A percentile compares a stretch with the other conserved stretches of the same genome.
These are phyloP conservation scores for Drosophila fuyamai DNA, from an alignment of 1,140 invertebrate genomes.

Conservation along the genomic window DNA sequence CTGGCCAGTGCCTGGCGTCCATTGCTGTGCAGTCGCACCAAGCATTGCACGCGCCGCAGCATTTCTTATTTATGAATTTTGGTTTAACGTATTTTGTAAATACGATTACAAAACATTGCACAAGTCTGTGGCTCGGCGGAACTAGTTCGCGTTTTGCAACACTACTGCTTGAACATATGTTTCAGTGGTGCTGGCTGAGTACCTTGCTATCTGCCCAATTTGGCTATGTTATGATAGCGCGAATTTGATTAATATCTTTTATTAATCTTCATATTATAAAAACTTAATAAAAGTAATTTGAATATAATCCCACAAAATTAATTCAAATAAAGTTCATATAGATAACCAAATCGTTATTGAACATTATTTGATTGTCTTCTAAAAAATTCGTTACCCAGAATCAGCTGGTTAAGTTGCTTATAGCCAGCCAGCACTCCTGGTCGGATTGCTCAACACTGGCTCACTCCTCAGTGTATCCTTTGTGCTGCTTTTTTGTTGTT, in stretches of 20 bases:
- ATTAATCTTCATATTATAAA: too few species aligned
- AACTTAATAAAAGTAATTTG: too few species aligned
- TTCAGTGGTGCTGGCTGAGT: background rate
- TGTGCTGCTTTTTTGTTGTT: constrained; percentile 49
- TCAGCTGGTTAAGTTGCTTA: constrained; percentile 10
- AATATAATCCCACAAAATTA: too few species aligned
- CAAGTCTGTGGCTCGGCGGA: background rate
- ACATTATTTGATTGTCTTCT: too few species aligned
- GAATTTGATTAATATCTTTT: too few species aligned
- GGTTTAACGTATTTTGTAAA: constrained; percentile 34
- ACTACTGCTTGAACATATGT: constrained; percentile 8
- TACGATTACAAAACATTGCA: constrained; percentile 57
- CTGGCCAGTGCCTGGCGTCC: constrained; percentile 25
- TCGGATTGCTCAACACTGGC: constrained; percentile 10
- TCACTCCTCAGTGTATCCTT: constrained; percentile 30
- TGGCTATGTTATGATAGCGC: background rate
- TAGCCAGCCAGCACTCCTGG: background rate
- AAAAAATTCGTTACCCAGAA: background rate
- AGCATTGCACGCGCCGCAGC: constrained; percentile 59
- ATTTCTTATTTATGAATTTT: constrained; percentile 67
- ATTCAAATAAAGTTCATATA: too few species aligned
- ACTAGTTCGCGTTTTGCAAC: constrained; percentile 24
- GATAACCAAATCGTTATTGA: too few species aligned
- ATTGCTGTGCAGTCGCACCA: constrained; percentile 50
- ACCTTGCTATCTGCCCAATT: background rate